Base-by-base conservation (phyloP, 64 coral and sea anemone species). In the Montipora cactus region DNA sequence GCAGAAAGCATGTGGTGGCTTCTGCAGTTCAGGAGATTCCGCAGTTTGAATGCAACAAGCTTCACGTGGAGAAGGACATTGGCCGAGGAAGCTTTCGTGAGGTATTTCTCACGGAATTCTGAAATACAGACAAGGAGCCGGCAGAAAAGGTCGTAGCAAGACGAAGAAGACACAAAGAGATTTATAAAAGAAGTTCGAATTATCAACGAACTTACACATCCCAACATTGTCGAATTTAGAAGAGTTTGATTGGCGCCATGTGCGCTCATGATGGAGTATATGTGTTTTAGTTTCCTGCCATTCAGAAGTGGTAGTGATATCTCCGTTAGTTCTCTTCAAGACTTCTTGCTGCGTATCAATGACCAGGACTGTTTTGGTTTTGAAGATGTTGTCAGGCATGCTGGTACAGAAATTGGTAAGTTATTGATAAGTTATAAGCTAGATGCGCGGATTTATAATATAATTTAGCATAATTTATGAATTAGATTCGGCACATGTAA, bases 201-300 rank as follows among this genome's bases (percentile, higher is more conserved):
- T 57, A 89, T 64, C 16, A 79, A 89, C 21, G 53, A 79, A 20
- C 86, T 88, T 88, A 88, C 44, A 76, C 86, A 89, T 77, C 87
- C 87, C 87, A 89, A 89, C 68, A 89, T 89, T 89, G 87, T 89
- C 23, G 73, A 89, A 76, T 89, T 89, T 50, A 70, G 48, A 51
- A 89, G 87, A 22, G 87, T 89, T 76, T 89, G 87, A 23, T 88
- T 88, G 47, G 73, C 46, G 28, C 87, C 73, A 55, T 78, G 74
- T 89, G 87, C 74, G 48, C n/a, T 89, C 8, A 89, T 89, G 87
- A 89, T 89, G 87, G 87, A 89, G 53, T 89, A 79, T 78, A 57
- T 78, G 87, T 59, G 74, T 75, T 89, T 89, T 66, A 78, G 23
- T 58, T 89, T 78, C 87, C 16, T 75, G 71, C 87, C 75, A 75